Evolutionary conservation across 2,888 invertebrate species (phyloP).

Genomic region (Hydropsyche betteni): DNA sequence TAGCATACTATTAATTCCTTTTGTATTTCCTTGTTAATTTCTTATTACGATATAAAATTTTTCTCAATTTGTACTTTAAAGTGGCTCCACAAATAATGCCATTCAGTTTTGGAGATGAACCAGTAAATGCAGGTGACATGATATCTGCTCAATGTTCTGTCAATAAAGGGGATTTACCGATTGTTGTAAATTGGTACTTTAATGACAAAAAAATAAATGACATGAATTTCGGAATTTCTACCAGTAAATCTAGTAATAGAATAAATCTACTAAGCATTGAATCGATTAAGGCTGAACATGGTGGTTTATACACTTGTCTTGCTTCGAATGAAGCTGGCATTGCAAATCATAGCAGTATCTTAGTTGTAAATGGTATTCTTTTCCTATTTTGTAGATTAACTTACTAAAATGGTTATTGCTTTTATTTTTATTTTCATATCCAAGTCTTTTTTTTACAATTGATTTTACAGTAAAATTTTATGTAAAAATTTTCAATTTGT

Average conservation of each 20-base stretch:
- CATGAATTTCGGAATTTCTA: slow-evolving; percentile 60
- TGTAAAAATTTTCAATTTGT: too few species aligned
- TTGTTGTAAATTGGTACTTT: slow-evolving; percentile 72
- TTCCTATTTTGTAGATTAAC: too few species aligned
- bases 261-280: slow-evolving; percentile 65
- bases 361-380: slow-evolving; percentile 52
- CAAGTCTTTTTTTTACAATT: neutral
- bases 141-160: slow-evolving; percentile 74
- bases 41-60: neutral
- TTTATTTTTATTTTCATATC: too few species aligned
- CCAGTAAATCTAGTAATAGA: slow-evolving; percentile 61
- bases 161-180: slow-evolving; percentile 74
- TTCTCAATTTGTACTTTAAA: slow-evolving; percentile 55
- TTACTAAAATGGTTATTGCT: too few species aligned
- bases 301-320: slow-evolving; percentile 70
- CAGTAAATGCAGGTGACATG: slow-evolving; percentile 76
- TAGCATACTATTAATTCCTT: neutral
- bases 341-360: slow-evolving; percentile 56
- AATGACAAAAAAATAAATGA: slow-evolving; percentile 66
- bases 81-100: slow-evolving; percentile 82
- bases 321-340: slow-evolving; percentile 70
- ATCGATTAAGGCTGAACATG: slow-evolving; percentile 65
- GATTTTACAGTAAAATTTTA: slow-evolving; percentile 26
- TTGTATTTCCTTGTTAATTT: neutral
- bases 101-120: slow-evolving; percentile 78